phyloP scores from a whole-genome alignment of 2,888 invertebrate genomes.

The Chalcis sispes region DNA sequence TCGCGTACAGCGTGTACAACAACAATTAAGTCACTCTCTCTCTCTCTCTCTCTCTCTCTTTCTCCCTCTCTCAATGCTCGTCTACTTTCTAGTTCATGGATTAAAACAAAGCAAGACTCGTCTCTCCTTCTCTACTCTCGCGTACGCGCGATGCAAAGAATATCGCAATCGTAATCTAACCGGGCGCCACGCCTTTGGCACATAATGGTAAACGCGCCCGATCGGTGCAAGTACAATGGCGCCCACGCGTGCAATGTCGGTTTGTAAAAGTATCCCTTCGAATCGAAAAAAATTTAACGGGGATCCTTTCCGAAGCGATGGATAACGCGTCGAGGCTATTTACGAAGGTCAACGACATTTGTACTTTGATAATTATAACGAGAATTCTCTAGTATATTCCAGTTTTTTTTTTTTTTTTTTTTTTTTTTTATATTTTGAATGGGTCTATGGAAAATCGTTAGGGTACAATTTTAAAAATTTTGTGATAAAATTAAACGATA shows the following conservation, averaged over 20 bases:
- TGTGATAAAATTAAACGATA: no score
- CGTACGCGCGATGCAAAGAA: neutral
- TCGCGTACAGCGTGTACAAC: slow-evolving; percentile 28
- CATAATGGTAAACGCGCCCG: neutral
- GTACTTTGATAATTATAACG: no score
- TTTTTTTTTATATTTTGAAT: no score
- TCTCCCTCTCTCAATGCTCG: neutral
- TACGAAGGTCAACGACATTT: slow-evolving; percentile 14
- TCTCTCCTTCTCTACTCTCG: slow-evolving; percentile 26
- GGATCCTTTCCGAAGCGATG: slow-evolving; percentile 31
- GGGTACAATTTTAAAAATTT: no score
- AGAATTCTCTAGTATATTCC: no score
- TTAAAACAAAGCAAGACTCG: slow-evolving; percentile 30
- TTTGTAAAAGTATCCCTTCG: slow-evolving; percentile 32
- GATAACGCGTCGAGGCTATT: slow-evolving; percentile 29
- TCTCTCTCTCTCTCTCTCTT: neutral
- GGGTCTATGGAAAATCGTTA: no score
- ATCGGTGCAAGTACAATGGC: slow-evolving; percentile 22
- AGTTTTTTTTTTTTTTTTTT: no score
- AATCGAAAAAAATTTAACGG: slow-evolving; percentile 1
- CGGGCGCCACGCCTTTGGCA: slow-evolving; percentile 48
- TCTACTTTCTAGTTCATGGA: neutral
- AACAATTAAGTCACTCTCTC: slow-evolving; percentile 47
- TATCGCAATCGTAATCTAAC: slow-evolving; percentile 40
- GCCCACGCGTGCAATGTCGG: slow-evolving; percentile 39